Percentiles rank a stretch among this genome's conserved stretches.
phyloP scores from a whole-genome alignment of 1,140 invertebrate genomes.

The Gryon sp. region DNA sequence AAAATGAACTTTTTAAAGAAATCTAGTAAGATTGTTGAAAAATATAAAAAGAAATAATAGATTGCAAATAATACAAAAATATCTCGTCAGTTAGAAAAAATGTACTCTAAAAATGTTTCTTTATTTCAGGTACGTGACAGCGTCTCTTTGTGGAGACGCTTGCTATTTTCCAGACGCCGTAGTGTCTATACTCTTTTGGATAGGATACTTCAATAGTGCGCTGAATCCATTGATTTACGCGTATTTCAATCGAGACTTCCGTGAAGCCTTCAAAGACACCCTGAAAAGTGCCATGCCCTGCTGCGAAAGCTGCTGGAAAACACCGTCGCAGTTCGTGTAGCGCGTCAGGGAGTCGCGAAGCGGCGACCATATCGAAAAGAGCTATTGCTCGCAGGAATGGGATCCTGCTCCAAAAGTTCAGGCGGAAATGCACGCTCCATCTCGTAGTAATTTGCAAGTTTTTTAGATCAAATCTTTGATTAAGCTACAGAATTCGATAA shows the following conservation, averaged over 20 bases:
- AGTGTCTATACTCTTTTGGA: slow-evolving; percentile 90
- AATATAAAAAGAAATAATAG: no score
- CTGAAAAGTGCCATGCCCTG: slow-evolving; percentile 90
- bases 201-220: slow-evolving; percentile 96
- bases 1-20: no score
- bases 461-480: slow-evolving; percentile 25
- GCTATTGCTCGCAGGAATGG: slow-evolving; percentile 31
- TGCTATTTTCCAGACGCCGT: slow-evolving; percentile 91
- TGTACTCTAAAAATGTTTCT: not conserved
- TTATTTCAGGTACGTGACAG: slow-evolving; percentile 89
- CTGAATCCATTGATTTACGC: slow-evolving; percentile 98
- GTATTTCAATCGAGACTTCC: slow-evolving; percentile 98
- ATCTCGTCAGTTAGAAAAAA: no score
- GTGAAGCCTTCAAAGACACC: slow-evolving; percentile 97
- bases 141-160: slow-evolving; percentile 88
- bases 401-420: slow-evolving; percentile 23
- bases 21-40: no score
- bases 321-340: slow-evolving; percentile 78
- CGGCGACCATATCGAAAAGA: slow-evolving; percentile 48
- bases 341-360: slow-evolving; percentile 60
- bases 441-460: slow-evolving; percentile 5
- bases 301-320: slow-evolving; percentile 82
- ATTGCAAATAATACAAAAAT: not conserved
- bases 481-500: not conserved
- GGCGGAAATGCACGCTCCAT: slow-evolving; percentile 1